A percentile compares a stretch with the other conserved stretches of the same genome.
Evolutionary conservation across 2,797 vertebrate species (phyloP).

Genomic region (Brachymystax lenok): DNA sequence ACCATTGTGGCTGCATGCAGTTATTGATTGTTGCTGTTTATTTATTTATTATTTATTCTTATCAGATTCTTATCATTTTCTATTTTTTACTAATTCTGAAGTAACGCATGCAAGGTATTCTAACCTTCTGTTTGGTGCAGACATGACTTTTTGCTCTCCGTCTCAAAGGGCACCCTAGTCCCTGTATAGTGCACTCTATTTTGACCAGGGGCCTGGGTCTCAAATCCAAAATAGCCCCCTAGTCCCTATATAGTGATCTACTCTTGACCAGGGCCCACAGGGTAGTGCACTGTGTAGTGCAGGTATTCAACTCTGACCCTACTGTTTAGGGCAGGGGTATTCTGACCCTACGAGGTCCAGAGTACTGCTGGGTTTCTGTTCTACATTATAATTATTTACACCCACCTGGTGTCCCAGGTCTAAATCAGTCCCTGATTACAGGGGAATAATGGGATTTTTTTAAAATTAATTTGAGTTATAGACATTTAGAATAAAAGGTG

Average conservation of each 20-base stretch:
- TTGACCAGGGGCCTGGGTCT: too few species aligned
- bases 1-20: conserved; percentile 89
- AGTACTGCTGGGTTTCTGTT: not conserved
- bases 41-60: conserved; percentile 48
- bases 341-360: not conserved
- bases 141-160: conserved; percentile 40
- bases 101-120: conserved; percentile 82
- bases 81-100: conserved; percentile 28
- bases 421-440: not conserved
- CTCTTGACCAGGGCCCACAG: not conserved
- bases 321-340: too few species aligned
- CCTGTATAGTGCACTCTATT: not conserved
- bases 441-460: too few species aligned
- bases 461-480: too few species aligned
- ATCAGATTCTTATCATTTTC: conserved; percentile 47
- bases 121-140: conserved; percentile 72
- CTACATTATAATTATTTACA: not conserved
- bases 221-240: not conserved
- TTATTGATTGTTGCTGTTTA: conserved; percentile 77
- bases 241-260: not conserved
- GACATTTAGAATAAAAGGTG: too few species aligned
- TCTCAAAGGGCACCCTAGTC: not conserved
- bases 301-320: too few species aligned
- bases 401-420: not conserved
- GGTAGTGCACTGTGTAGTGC: not conserved